Conservation (phyloP, 1,140 invertebrate species). For the Drosophila nigromelanica region DNA sequence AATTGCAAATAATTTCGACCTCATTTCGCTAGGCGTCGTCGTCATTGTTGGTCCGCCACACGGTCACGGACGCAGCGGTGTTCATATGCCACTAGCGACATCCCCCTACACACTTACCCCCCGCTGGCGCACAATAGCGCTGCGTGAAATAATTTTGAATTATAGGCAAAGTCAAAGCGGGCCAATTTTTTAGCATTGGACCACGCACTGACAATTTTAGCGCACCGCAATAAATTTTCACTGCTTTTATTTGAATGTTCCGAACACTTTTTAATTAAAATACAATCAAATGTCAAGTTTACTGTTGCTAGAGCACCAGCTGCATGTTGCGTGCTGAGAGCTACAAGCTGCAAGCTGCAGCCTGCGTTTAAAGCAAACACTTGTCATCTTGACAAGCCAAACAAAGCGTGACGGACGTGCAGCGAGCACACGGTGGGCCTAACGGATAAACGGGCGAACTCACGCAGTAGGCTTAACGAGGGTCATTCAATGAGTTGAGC, state of each 20-base stretch:
- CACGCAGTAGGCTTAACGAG: conserved; percentile 68
- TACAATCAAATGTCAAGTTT: conserved; percentile 83
- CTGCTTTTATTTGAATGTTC: conserved; percentile 48
- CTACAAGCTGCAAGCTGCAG: conserved; percentile 26
- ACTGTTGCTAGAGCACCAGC: conserved; percentile 64
- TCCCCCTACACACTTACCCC: conserved; percentile 26
- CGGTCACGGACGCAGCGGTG: conserved; percentile 66
- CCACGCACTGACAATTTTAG: conserved; percentile 69
- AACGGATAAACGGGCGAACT: conserved; percentile 25
- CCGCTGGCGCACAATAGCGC: conserved; percentile 42
- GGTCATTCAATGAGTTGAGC: conserved; percentile 72
- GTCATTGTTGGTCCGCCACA: conserved; percentile 53
- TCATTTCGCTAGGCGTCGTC: conserved; percentile 71
- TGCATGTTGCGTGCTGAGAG: conserved; percentile 35
- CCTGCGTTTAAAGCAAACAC: conserved; percentile 68
- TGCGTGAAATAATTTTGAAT: conserved; percentile 76
- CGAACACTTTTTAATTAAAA: conserved; percentile 80
- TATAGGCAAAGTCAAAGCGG: conserved; percentile 56
- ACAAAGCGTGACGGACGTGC: conserved; percentile 78
- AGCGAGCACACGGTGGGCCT: conserved; percentile 22
- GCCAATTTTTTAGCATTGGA: conserved; percentile 45
- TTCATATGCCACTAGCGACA: conserved; percentile 52
- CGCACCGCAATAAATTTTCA: conserved; percentile 68
- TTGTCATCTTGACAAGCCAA: conserved; percentile 82
- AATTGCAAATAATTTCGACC: conserved; percentile 83